Percentiles rank a stretch among this genome's conserved stretches.
Evolutionary conservation across 1,140 invertebrate species (phyloP).

Genomic region (Drosophila varians): DNA sequence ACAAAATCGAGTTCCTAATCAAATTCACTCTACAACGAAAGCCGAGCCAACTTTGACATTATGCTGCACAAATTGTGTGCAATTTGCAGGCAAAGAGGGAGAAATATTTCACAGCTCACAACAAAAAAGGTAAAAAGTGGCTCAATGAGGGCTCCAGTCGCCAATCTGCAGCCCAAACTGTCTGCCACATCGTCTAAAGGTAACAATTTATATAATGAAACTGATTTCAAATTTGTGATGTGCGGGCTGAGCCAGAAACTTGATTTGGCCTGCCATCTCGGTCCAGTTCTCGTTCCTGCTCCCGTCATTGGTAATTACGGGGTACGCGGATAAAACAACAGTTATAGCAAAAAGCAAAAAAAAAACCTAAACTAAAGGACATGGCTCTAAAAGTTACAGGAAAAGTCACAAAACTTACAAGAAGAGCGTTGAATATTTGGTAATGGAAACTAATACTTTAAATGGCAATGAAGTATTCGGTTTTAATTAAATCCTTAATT

Average conservation of each 20-base stretch:
- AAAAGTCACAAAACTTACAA: conserved; percentile 1
- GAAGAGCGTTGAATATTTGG: neutral
- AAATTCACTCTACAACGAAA: conserved; percentile 8
- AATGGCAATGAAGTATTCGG: too few relatives aligned
- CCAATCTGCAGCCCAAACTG: conserved; percentile 37
- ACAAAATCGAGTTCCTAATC: conserved; percentile 10
- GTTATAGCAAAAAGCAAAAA: conserved; percentile 47
- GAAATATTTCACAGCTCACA: conserved; percentile 33
- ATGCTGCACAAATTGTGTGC: conserved; percentile 71
- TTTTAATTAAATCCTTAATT: too few relatives aligned
- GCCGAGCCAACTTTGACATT: conserved; percentile 72
- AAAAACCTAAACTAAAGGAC: conserved; percentile 14
- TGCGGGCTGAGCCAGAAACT: conserved; percentile 36
- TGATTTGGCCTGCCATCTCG: conserved; percentile 24
- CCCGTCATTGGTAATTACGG: conserved; percentile 45
- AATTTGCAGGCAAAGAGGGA: conserved; percentile 24
- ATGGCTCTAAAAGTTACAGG: conserved; percentile 1
- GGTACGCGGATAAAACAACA: conserved; percentile 53
- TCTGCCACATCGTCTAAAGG: conserved; percentile 75
- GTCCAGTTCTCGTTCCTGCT: conserved; percentile 31
- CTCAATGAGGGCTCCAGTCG: conserved; percentile 39
- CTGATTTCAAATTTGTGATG: conserved; percentile 76
- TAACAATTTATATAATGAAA: conserved; percentile 82
- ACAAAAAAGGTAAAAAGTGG: conserved; percentile 41
- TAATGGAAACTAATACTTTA: neutral